Evolutionary conservation across 2,888 invertebrate species (phyloP), one percentile per base, ranked within the genome.

Genomic region (Mythimna impura): DNA sequence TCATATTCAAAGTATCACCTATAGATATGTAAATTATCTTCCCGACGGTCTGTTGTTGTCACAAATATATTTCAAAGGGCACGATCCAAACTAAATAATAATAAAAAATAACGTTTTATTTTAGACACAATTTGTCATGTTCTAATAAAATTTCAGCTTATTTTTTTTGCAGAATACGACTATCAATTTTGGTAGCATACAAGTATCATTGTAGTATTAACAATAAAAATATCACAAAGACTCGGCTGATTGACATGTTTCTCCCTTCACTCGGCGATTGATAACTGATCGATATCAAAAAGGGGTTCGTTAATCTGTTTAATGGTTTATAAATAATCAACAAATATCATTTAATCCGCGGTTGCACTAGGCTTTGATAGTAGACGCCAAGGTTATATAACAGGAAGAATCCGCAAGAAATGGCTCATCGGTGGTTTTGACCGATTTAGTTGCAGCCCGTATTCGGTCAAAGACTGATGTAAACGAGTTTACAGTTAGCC

Each of bases 21-120:
- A 91, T 94, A 93, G 89, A 93, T 90, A 96, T 96, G 95, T 92
- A 94, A 95, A 96, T 95, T 84, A 87, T 86, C 81, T 83, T 82
- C 71, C 68, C 61, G 76, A 66, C 71, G 78, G 80, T 79, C 62
- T 84, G 78, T 78, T 81, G 87, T 88, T 89, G 90, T 88, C 90
- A 86, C 78, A 84, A 81, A 82, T 70, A 87, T 86, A 89, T 88
- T 87, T 85, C 30, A 82, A 83, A 78, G 86, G 87, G 89, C 89
- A 87, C 83, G 70, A 70, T 71, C 72, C 75, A 65, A 77, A 62
- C 60, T 47, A 83, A 86, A 82, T 87, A 89, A 82, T 84, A 84
- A 77, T 82, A 83, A 83, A 74, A 77, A 86, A 83, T 57, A 64
- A 69, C 20, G 3, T 66, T 76, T 67, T 71, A 81, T 83, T n/a